Conservation (phyloP, 2,113 vertebrate species). For the Gobio gobio region DNA sequence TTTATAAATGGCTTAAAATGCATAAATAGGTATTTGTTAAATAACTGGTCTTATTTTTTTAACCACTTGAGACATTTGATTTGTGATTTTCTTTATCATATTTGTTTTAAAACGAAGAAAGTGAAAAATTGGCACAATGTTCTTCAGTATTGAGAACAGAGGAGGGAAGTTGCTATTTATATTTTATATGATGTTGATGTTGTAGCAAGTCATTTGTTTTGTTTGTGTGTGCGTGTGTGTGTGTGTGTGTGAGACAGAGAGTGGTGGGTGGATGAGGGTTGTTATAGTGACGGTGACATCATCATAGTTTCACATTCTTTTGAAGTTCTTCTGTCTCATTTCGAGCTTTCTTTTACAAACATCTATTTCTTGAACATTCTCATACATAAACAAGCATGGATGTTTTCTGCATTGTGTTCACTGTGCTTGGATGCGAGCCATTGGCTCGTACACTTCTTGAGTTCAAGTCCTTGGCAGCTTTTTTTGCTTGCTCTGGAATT, state of each 20-base stretch:
- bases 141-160: background rate
- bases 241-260: background rate
- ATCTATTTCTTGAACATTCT: constrained; percentile 3
- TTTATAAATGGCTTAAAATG: background rate
- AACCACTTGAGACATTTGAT: background rate
- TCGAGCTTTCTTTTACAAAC: background rate
- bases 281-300: constrained; percentile 31
- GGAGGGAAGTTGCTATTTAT: constrained; percentile 27
- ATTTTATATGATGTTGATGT: background rate
- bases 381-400: background rate
- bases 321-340: constrained; percentile 15
- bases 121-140: background rate
- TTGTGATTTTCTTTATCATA: background rate
- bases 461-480: constrained; percentile 69
- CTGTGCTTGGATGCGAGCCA: constrained; percentile 65
- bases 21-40: background rate
- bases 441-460: constrained; percentile 64
- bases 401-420: constrained; percentile 60
- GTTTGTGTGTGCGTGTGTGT: constrained; percentile 24
- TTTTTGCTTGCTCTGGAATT: constrained; percentile 79
- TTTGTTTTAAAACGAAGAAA: constrained; percentile 15
- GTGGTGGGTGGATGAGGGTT: constrained; percentile 24
- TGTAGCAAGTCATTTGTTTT: background rate
- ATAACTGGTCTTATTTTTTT: background rate
- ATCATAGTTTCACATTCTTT: constrained; percentile 23